Percentiles rank a stretch among this genome's conserved stretches.
Evolutionary conservation across 2,113 vertebrate genomes (phyloP).

Genomic region (Ariopsis seemanni): DNA sequence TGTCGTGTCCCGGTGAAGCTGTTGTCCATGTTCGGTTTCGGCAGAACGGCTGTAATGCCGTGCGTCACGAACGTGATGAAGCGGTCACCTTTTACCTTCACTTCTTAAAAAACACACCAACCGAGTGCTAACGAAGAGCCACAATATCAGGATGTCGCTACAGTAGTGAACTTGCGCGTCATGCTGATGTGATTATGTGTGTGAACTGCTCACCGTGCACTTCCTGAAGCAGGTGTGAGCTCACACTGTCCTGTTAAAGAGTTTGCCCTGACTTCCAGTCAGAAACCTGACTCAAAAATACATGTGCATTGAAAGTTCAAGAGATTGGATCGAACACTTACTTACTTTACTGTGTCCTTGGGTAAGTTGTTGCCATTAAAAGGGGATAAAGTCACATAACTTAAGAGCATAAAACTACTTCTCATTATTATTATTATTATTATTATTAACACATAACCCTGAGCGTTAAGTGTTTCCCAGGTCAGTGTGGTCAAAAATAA

Average conservation of each 20-base stretch:
- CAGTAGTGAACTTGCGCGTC: neutral
- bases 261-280: neutral
- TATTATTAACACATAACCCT: neutral
- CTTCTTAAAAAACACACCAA: neutral
- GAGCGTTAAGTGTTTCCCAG: neutral
- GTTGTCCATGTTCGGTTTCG: neutral
- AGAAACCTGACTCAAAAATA: neutral
- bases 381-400: neutral
- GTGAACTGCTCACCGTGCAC: neutral
- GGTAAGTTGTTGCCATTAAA: neutral
- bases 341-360: neutral
- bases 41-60: neutral
- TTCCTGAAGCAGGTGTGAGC: constrained; percentile 2
- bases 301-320: neutral
- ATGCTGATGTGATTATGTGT: constrained; percentile 4
- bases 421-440: neutral
- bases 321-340: neutral
- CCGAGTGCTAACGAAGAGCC: constrained; percentile 24
- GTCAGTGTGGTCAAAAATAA: neutral
- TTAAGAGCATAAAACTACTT: neutral
- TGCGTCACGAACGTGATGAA: neutral
- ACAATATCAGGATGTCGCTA: neutral
- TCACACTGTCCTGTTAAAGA: neutral
- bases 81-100: too few species aligned
- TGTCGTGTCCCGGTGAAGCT: neutral